Evolutionary conservation across 2,888 invertebrate species (phyloP).

Genomic region (Germaria angustata): DNA sequence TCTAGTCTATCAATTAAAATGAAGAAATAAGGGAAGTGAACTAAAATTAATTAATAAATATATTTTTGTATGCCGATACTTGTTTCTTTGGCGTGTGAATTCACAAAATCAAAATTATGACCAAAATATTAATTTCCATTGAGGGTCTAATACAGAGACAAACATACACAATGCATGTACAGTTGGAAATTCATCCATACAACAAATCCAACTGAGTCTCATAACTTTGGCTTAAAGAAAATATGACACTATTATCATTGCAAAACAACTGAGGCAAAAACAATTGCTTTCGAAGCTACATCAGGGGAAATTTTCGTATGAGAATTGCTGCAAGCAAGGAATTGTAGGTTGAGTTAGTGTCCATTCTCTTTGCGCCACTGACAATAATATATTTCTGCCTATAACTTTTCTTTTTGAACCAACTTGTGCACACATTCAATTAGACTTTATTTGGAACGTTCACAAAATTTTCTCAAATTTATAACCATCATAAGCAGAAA

Average conservation of each 20-base stretch:
- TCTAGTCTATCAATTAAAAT: no score
- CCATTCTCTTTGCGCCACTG: not conserved
- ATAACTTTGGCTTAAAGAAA: slow-evolving; percentile 19
- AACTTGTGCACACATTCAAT: not conserved
- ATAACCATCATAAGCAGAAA: slow-evolving; percentile 54
- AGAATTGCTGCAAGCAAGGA: not conserved
- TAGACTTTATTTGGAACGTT: not conserved
- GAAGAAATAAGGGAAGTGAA: slow-evolving; percentile 19
- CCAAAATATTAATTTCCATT: not conserved
- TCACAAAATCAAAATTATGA: not conserved
- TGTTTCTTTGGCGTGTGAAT: not conserved
- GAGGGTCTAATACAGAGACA: no score
- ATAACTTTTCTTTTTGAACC: slow-evolving; percentile 25
- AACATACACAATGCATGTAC: not conserved
- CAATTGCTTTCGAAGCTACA: slow-evolving; percentile 32
- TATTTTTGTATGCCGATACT: not conserved
- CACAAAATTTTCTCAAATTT: slow-evolving; percentile 37
- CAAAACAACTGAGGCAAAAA: slow-evolving; percentile 50
- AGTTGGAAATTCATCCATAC: no score
- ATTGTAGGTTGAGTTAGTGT: not conserved
- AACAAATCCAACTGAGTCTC: not conserved
- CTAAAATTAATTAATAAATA: slow-evolving; percentile 25
- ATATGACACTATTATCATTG: slow-evolving; percentile 45
- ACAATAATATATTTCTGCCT: slow-evolving; percentile 28
- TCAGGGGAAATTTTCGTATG: slow-evolving; percentile 18